Evolutionary conservation across 1,140 invertebrate species (phyloP).

Genomic region (Psix sp.): DNA sequence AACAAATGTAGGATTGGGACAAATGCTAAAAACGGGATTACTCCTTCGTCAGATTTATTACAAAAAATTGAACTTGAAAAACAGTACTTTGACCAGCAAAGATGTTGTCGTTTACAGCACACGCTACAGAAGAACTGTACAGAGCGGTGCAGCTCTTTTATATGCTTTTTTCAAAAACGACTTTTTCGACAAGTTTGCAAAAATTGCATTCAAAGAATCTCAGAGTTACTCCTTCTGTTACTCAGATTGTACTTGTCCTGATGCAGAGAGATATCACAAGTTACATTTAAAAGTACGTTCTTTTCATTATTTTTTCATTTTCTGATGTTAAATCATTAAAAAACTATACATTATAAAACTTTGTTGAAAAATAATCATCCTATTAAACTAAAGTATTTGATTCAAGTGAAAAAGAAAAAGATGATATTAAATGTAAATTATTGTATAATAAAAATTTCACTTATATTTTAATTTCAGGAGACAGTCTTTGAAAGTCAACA

Average conservation of each 20-base stretch:
- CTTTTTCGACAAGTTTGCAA: slow-evolving; percentile 73
- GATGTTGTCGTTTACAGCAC: slow-evolving; percentile 88
- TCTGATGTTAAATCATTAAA: too few species aligned
- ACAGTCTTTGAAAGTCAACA: slow-evolving; percentile 81
- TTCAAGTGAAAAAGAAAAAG: too few species aligned
- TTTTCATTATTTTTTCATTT: not conserved
- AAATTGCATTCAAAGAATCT: slow-evolving; percentile 81
- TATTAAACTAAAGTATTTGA: too few species aligned
- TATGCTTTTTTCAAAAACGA: slow-evolving; percentile 85
- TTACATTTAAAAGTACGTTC: slow-evolving; percentile 69
- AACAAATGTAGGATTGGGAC: slow-evolving; percentile 82
- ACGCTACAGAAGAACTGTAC: slow-evolving; percentile 90
- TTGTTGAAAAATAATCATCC: too few species aligned
- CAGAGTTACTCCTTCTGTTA: slow-evolving; percentile 92
- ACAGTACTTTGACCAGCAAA: slow-evolving; percentile 73
- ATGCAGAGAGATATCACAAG: slow-evolving; percentile 82
- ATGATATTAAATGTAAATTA: too few species aligned
- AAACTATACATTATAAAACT: too few species aligned
- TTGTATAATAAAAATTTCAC: too few species aligned
- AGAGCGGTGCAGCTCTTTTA: slow-evolving; percentile 89
- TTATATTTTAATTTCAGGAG: slow-evolving; percentile 68
- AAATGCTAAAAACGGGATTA: slow-evolving; percentile 87
- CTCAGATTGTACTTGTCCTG: slow-evolving; percentile 87
- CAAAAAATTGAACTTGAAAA: slow-evolving; percentile 78
- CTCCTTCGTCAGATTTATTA: slow-evolving; percentile 84